These are phyloP conservation scores for Tenthredo scrophulariae DNA, from an alignment of 2,888 invertebrate species.

Conservation along the genomic window DNA sequence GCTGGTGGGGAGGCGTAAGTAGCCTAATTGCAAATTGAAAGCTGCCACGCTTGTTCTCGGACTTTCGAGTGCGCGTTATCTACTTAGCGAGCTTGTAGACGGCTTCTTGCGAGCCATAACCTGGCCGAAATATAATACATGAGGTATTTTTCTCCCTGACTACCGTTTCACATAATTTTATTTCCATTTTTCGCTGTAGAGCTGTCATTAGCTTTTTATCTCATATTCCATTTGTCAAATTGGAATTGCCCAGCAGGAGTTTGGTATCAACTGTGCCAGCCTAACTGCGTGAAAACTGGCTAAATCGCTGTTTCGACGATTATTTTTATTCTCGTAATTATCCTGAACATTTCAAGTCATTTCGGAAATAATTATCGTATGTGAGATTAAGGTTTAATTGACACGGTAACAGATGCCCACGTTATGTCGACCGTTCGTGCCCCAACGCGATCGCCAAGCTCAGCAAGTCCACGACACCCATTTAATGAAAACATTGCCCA, in stretches of 20 bases:
- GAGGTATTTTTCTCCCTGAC: conserved; percentile 34
- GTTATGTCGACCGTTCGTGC: conserved; percentile 24
- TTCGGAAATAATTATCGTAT: conserved; percentile 46
- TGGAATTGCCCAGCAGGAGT: conserved; percentile 11
- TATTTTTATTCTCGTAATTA: conserved; percentile 46
- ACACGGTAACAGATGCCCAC: conserved; percentile 50
- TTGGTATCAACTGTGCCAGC: background rate
- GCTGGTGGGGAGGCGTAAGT: conserved; percentile 17
- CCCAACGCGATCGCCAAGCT: conserved; percentile 14
- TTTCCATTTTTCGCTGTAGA: conserved; percentile 29
- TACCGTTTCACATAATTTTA: conserved; percentile 35
- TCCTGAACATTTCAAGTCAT: conserved; percentile 41
- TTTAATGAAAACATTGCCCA: conserved; percentile 42
- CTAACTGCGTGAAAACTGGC: conserved; percentile 40
- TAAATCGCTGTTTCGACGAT: conserved; percentile 33
- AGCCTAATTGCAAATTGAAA: conserved; percentile 48
- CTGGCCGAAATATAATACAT: conserved; percentile 35
- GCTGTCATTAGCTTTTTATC: conserved; percentile 49
- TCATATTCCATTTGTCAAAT: conserved; percentile 47
- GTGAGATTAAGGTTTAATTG: conserved; percentile 51
- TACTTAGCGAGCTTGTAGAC: conserved; percentile 47
- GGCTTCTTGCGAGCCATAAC: conserved; percentile 25
- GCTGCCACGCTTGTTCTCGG: conserved; percentile 46
- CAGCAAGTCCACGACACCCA: background rate
- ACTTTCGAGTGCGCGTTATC: conserved; percentile 36